These are phyloP conservation scores for Lasioglossum oenotherae DNA, from an alignment of 2,888 invertebrate genomes.

Conservation along the genomic window DNA sequence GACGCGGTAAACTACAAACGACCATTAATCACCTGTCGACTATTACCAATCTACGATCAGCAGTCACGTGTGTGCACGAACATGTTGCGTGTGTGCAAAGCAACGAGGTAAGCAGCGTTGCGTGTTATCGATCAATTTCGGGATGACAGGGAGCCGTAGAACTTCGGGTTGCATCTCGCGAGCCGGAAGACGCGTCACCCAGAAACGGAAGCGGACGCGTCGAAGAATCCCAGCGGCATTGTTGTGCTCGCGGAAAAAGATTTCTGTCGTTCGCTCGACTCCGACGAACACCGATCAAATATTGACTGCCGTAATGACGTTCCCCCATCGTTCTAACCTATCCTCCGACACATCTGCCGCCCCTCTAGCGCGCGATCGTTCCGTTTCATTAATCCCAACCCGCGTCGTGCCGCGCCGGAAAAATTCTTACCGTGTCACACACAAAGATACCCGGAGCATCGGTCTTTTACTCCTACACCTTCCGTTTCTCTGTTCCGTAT, in stretches of 20 bases:
- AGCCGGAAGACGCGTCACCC: constrained; percentile 31
- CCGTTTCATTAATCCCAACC: constrained; percentile 62
- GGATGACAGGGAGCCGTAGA: constrained; percentile 11
- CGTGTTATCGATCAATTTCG: constrained; percentile 59
- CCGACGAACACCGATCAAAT: constrained; percentile 56
- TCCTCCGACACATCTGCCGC: background rate
- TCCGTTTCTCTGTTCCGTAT: background rate
- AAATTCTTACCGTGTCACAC: constrained; percentile 13
- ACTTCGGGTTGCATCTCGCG: constrained; percentile 22
- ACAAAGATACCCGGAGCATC: background rate
- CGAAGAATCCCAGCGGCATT: constrained; percentile 49
- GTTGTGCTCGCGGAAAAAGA: constrained; percentile 42
- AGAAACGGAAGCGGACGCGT: constrained; percentile 23
- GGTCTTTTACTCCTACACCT: background rate
- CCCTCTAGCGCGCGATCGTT: constrained; percentile 34
- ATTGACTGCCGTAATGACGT: constrained; percentile 65
- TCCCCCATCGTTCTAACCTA: background rate
- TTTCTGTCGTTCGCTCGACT: constrained; percentile 30
- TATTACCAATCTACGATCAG: background rate
- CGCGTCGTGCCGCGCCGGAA: constrained; percentile 22
- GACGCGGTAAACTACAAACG: background rate
- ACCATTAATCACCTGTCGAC: constrained; percentile 2
- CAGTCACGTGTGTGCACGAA: constrained; percentile 31
- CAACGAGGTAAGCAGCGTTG: constrained; percentile 29
- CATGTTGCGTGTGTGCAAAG: background rate